Percentiles rank a stretch among this genome's conserved stretches.
phyloP scores from a whole-genome alignment of 2,797 vertebrate genomes.

The Schizothorax lantsangensis region DNA sequence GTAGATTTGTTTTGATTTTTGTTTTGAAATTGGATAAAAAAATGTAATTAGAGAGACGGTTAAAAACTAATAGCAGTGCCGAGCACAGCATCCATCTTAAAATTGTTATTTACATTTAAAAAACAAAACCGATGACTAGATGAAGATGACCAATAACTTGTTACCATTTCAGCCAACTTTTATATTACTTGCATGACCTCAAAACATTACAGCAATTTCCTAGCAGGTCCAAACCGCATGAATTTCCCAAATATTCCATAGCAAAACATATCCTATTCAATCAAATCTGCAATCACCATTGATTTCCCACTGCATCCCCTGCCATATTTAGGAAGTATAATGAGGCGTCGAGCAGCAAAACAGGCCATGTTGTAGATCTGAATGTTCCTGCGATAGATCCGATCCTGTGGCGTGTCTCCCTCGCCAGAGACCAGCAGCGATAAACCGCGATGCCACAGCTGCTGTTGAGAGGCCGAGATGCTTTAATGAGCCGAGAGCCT shows the following conservation, averaged over 20 bases:
- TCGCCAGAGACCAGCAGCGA: constrained; percentile 46
- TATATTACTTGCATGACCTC: too few relatives aligned
- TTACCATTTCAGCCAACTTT: not conserved
- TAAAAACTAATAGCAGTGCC: not conserved
- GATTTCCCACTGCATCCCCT: constrained; percentile 6
- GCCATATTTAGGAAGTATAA: not conserved
- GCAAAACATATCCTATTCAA: not conserved
- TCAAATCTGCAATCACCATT: not conserved
- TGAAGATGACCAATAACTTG: not conserved
- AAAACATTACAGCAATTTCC: constrained; percentile 1
- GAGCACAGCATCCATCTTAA: not conserved
- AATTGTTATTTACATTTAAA: not conserved
- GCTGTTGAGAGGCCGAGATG: constrained; percentile 68
- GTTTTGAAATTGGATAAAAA: too few relatives aligned
- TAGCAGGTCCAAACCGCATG: not conserved
- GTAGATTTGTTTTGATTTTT: too few relatives aligned
- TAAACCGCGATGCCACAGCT: constrained; percentile 64
- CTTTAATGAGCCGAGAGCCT: constrained; percentile 76
- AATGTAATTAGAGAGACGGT: not conserved
- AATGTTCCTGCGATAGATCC: not conserved
- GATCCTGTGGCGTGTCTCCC: constrained; percentile 4
- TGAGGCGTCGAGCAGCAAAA: constrained; percentile 4
- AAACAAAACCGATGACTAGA: too few relatives aligned
- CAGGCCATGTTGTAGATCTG: constrained; percentile 3
- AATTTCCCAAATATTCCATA: not conserved